phyloP scores from a whole-genome alignment of 2,888 invertebrate genomes.

The Endotricha flammealis region DNA sequence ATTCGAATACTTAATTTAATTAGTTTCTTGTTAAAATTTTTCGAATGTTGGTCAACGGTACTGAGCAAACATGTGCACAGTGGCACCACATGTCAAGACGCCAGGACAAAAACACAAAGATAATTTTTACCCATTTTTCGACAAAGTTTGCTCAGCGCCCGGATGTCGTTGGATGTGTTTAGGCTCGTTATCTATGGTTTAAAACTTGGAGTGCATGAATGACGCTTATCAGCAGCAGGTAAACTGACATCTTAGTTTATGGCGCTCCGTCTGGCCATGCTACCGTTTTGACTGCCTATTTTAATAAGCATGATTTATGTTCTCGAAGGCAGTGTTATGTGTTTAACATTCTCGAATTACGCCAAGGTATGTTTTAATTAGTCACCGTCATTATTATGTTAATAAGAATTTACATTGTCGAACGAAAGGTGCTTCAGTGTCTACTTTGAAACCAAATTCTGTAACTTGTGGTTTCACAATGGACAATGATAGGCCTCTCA shows the following conservation, averaged over 20 bases:
- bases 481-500: slow-evolving; percentile 5
- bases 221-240: slow-evolving; percentile 57
- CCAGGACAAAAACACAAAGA: slow-evolving; percentile 35
- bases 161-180: slow-evolving; percentile 60
- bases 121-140: slow-evolving; percentile 34
- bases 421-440: neutral
- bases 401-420: neutral
- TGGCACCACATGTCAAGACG: slow-evolving; percentile 39
- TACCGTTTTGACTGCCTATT: slow-evolving; percentile 40
- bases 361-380: slow-evolving; percentile 8
- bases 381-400: neutral
- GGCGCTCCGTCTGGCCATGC: slow-evolving; percentile 33
- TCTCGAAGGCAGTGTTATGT: neutral
- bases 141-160: slow-evolving; percentile 50
- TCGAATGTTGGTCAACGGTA: neutral
- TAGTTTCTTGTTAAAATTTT: slow-evolving; percentile 5
- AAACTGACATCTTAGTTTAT: slow-evolving; percentile 52
- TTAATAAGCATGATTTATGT: slow-evolving; percentile 27
- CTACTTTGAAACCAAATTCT: slow-evolving; percentile 2
- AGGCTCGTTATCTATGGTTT: slow-evolving; percentile 45
- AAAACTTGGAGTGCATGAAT: slow-evolving; percentile 45
- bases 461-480: slow-evolving; percentile 8
- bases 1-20: slow-evolving; percentile 20
- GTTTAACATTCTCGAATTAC: slow-evolving; percentile 7
- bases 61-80: slow-evolving; percentile 33